Percentiles rank a stretch among this genome's conserved stretches.
Evolutionary conservation across 2,797 vertebrate genomes (phyloP).

Genomic region (Sus cebifrons): DNA sequence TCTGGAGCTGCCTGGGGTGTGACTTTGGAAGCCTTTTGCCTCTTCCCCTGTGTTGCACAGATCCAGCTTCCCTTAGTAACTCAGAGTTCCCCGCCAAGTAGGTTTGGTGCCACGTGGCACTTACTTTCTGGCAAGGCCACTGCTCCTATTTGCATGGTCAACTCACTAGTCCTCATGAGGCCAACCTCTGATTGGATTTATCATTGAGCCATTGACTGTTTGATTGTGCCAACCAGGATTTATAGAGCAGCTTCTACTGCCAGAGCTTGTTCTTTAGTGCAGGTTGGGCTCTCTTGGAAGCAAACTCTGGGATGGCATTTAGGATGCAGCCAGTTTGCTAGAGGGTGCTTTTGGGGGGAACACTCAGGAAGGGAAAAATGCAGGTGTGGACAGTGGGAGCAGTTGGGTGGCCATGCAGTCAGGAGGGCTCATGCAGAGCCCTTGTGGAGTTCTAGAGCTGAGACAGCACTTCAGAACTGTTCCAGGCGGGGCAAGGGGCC

Average conservation of each 20-base stretch:
- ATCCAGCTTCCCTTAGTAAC: neutral
- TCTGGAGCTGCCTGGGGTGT: neutral
- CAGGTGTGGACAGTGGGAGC: neutral
- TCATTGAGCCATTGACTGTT: neutral
- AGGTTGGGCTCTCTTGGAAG: neutral
- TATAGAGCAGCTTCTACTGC: neutral
- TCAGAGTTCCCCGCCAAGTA: neutral
- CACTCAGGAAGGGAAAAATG: neutral
- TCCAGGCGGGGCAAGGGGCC: neutral
- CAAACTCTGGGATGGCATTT: neutral
- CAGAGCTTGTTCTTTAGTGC: neutral
- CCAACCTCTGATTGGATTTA: neutral
- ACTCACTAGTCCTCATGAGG: neutral
- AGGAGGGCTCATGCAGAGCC: neutral
- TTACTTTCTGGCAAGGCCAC: neutral
- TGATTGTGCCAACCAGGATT: neutral
- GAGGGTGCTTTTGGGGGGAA: neutral
- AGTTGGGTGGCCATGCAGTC: rapidly evolving
- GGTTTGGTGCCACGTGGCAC: neutral
- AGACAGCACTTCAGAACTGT: neutral
- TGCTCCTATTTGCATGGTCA: neutral
- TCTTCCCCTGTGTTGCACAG: rapidly evolving
- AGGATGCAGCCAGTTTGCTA: neutral
- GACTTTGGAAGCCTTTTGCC: neutral
- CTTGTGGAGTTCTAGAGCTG: neutral